phyloP scores from a whole-genome alignment of 2,113 vertebrate genomes.

The Phoxinus phoxinus region DNA sequence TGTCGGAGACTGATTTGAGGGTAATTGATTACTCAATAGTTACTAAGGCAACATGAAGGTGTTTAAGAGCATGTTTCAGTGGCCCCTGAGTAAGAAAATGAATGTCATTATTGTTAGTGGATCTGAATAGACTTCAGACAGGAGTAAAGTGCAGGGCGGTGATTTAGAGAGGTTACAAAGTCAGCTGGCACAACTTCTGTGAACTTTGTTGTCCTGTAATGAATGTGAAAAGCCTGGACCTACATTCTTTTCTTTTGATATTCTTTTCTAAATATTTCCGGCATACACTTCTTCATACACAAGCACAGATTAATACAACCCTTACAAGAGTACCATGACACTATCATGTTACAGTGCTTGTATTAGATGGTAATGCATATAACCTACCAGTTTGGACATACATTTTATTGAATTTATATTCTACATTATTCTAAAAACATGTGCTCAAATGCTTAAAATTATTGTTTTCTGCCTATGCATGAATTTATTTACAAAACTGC shows the following conservation, averaged over 20 bases:
- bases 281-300: not conserved
- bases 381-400: not conserved
- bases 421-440: not conserved
- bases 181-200: not conserved
- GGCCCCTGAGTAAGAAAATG: slow-evolving; percentile 18
- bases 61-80: slow-evolving; percentile 54
- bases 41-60: slow-evolving; percentile 60
- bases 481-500: too few species aligned
- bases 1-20: slow-evolving; percentile 37
- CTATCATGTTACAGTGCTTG: too few species aligned
- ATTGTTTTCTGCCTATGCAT: too few species aligned
- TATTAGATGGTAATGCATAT: not conserved
- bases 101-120: not conserved
- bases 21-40: slow-evolving; percentile 36
- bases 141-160: not conserved
- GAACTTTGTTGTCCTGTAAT: not conserved
- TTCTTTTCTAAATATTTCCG: not conserved
- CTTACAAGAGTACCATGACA: not conserved
- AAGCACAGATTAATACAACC: not conserved
- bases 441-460: not conserved
- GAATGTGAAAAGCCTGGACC: not conserved
- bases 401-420: not conserved
- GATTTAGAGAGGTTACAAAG: slow-evolving; percentile 1
- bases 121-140: not conserved
- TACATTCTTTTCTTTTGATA: not conserved